A percentile compares a stretch with the other conserved stretches of the same genome.
phyloP scores from a whole-genome alignment of 2,113 vertebrate species.

The Oceanodroma tethys region DNA sequence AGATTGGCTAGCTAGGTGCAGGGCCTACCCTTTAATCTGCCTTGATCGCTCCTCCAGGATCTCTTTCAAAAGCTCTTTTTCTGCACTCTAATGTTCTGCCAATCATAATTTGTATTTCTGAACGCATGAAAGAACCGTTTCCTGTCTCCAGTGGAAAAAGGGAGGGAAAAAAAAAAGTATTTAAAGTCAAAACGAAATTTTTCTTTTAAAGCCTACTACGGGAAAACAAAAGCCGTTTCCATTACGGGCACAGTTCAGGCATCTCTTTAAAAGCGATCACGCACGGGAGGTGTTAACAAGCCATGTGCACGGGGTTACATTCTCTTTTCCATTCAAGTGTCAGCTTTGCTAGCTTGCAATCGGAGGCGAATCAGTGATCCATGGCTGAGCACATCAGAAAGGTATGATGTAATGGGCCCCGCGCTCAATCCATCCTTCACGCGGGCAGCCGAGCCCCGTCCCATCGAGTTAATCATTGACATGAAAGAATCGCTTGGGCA shows the following conservation, averaged over 20 bases:
- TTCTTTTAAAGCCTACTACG: not conserved
- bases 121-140: not conserved
- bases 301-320: not conserved
- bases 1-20: not conserved
- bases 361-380: not conserved
- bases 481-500: not conserved
- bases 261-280: not conserved
- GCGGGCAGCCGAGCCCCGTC: not conserved
- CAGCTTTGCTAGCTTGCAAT: not conserved
- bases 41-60: not conserved
- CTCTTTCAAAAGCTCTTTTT: constrained; percentile 20
- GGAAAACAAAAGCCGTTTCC: constrained; percentile 3
- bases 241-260: not conserved
- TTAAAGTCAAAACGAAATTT: not conserved
- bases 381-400: not conserved
- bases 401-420: not conserved
- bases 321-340: not conserved
- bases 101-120: constrained; percentile 39
- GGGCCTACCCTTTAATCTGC: not conserved
- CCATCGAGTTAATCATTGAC: not conserved
- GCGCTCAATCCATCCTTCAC: not conserved
- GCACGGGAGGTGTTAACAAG: not conserved
- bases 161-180: not conserved
- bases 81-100: not conserved
- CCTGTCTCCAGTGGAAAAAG: constrained; percentile 9